These are phyloP conservation scores for Molorchus minor DNA, from an alignment of 2,888 invertebrate species.

Conservation along the genomic window DNA sequence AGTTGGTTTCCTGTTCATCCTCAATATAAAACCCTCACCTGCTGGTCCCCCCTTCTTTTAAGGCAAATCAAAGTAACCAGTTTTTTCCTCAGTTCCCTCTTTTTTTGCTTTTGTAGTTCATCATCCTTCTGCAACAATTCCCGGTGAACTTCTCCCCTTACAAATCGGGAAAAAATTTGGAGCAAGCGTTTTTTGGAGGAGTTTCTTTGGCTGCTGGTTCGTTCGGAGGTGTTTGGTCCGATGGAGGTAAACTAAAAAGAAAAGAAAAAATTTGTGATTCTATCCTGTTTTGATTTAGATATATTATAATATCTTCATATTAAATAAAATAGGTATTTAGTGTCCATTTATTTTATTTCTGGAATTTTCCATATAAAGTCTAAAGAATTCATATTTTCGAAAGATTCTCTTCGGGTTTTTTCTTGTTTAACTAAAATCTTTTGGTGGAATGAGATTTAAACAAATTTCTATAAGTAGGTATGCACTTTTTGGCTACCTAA, in stretches of 20 bases:
- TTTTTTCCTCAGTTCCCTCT: conserved; percentile 11
- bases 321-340: too few species aligned
- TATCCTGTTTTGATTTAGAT: too few species aligned
- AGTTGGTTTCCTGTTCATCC: conserved; percentile 52
- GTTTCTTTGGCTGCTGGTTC: conserved; percentile 46
- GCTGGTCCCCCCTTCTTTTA: conserved; percentile 44
- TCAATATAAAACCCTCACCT: conserved; percentile 57
- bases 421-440: too few species aligned
- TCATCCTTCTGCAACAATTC: conserved; percentile 18
- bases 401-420: too few species aligned
- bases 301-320: too few species aligned
- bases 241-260: conserved; percentile 48
- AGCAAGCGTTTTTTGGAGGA: conserved; percentile 46
- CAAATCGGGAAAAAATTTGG: conserved; percentile 50
- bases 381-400: too few species aligned
- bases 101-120: conserved; percentile 10
- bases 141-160: conserved; percentile 44
- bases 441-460: too few species aligned
- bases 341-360: too few species aligned
- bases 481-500: too few species aligned
- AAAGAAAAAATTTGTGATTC: too few species aligned
- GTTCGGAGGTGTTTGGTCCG: conserved; percentile 42
- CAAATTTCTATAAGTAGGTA: too few species aligned
- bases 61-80: conserved; percentile 64
- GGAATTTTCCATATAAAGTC: too few species aligned